phyloP scores from a whole-genome alignment of 2,113 vertebrate genomes.

The Trichechus manatus region DNA sequence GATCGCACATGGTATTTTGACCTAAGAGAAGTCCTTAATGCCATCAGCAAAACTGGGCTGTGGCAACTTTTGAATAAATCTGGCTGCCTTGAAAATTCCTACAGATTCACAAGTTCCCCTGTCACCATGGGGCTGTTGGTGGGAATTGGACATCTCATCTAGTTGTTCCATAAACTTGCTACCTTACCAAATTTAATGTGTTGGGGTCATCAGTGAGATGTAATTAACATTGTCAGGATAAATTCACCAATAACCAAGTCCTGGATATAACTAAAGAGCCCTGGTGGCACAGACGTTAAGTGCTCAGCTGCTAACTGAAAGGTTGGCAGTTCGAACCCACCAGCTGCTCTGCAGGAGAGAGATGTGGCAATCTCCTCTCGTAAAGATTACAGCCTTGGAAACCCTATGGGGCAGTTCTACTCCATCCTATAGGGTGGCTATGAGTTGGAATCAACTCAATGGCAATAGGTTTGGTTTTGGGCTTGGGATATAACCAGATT shows the following conservation, averaged over 20 bases:
- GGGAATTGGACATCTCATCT: neutral
- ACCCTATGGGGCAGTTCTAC: too few relatives aligned
- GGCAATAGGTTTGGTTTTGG: too few relatives aligned
- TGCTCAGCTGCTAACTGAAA: neutral
- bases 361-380: too few relatives aligned
- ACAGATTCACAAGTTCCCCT: neutral
- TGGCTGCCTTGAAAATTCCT: slow-evolving; percentile 20
- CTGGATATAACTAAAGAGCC: neutral
- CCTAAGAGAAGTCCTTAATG: neutral
- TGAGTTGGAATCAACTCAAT: too few relatives aligned
- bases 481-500: too few relatives aligned
- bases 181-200: slow-evolving; percentile 20
- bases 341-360: too few relatives aligned
- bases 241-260: neutral
- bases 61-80: slow-evolving; percentile 38
- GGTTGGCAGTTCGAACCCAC: neutral
- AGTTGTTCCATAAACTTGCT: neutral
- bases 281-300: neutral
- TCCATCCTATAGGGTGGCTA: too few relatives aligned
- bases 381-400: too few relatives aligned
- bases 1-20: slow-evolving; percentile 23
- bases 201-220: neutral
- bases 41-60: neutral
- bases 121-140: neutral
- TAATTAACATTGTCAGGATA: neutral